phyloP scores from a whole-genome alignment of 1,140 invertebrate genomes.

The Varroa destructor region DNA sequence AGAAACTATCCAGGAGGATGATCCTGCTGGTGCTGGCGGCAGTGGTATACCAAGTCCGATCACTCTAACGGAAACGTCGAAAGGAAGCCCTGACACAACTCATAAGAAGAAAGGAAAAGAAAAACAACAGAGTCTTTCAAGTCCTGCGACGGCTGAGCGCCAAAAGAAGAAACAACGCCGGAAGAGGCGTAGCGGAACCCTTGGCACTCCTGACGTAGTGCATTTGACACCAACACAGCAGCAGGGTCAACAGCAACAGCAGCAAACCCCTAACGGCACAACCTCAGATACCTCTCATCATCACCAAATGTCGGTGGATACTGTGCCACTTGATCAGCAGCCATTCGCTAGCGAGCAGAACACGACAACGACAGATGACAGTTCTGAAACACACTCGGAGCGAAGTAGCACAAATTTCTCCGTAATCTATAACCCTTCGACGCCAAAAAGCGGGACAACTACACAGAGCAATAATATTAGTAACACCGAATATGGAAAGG shows the following conservation, averaged over 20 bases:
- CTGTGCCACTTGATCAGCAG: too few species aligned
- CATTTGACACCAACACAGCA: background rate
- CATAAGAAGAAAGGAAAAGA: background rate
- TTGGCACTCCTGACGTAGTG: too few species aligned
- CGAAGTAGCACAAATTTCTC: conserved; percentile 26
- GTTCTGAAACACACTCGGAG: conserved; percentile 16
- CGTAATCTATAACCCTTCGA: conserved; percentile 8
- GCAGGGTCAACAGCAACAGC: background rate
- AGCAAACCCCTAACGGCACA: background rate
- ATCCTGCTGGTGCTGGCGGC: background rate
- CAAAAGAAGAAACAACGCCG: too few species aligned
- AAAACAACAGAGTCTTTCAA: background rate
- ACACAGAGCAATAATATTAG: too few species aligned
- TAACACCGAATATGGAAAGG: too few species aligned
- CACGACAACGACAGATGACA: conserved; percentile 21
- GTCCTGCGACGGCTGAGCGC: too few species aligned
- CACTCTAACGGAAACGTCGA: background rate
- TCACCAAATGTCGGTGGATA: too few species aligned
- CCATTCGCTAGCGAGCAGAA: background rate
- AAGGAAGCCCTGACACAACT: background rate
- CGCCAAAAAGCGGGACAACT: too few species aligned
- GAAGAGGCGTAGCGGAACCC: too few species aligned
- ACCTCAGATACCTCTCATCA: too few species aligned
- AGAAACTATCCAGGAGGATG: conserved; percentile 21
- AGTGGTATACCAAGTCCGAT: too few species aligned